Evolutionary conservation across 2,888 invertebrate genomes (phyloP).

Genomic region (Acrobasis repandana): DNA sequence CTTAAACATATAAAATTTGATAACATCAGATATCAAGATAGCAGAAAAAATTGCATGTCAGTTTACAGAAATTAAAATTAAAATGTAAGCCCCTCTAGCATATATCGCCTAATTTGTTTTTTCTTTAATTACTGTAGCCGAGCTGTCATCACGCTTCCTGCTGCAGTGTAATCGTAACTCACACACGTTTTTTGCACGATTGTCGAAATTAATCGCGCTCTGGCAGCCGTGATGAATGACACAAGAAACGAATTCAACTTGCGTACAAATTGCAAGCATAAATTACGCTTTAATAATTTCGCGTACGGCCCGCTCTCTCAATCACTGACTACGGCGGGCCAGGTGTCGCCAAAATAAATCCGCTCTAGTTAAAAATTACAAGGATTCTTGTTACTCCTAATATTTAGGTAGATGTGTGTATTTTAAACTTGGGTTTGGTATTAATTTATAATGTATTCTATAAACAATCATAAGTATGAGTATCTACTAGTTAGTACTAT

Average conservation of each 20-base stretch:
- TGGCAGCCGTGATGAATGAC: slow-evolving; percentile 73
- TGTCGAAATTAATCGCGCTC: slow-evolving; percentile 69
- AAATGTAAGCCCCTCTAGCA: neutral
- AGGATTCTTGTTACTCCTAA: slow-evolving; percentile 36
- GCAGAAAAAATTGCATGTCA: too few relatives aligned
- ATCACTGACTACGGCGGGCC: slow-evolving; percentile 60
- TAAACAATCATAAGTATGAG: too few relatives aligned
- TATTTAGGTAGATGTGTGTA: neutral
- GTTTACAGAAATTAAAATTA: neutral
- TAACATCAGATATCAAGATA: too few relatives aligned
- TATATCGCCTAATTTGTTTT: neutral
- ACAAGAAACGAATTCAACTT: slow-evolving; percentile 77
- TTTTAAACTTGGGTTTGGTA: too few relatives aligned
- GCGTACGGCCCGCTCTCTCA: slow-evolving; percentile 69
- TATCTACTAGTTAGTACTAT: too few relatives aligned
- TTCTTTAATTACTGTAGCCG: slow-evolving; percentile 15
- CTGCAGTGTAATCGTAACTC: slow-evolving; percentile 41
- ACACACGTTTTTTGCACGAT: slow-evolving; percentile 63
- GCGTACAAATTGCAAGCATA: slow-evolving; percentile 80
- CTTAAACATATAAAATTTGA: too few relatives aligned
- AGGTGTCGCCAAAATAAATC: slow-evolving; percentile 75
- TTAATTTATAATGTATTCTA: too few relatives aligned
- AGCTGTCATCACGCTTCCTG: slow-evolving; percentile 15
- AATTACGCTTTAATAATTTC: slow-evolving; percentile 80
- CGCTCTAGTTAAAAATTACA: slow-evolving; percentile 66